Base-by-base conservation (phyloP, 2,888 invertebrate genomes). In the Troides oblongomaculatus region DNA sequence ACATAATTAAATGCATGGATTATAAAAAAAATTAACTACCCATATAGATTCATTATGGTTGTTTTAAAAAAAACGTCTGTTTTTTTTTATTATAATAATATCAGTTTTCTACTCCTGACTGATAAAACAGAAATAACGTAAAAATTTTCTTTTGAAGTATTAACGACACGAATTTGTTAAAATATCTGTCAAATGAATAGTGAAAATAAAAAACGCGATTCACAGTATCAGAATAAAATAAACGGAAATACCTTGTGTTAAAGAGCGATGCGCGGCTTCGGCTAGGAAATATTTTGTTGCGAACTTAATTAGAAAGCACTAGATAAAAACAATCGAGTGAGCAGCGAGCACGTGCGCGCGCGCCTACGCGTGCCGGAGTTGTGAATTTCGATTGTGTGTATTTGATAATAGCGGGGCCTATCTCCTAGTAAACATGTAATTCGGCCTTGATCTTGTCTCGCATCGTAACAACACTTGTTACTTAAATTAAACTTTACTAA, bases 361-460 rank as follows among this genome's bases (percentile, higher is more conserved):
- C 62, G 64, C 74, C 68, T 69, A 74, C 71, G 67, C 62, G 65
- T 67, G 72, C 74, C 74, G 66, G 77, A 76, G 77, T 75, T 74
- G 62, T 74, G 62, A 70, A 69, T 57, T 63, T 69, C 64, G 70
- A 72, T 59, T 66, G 69, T 64, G 72, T 74, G 72, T 74, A 70
- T 73, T 30, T 71, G 74, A 70, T 71, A 75, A 69, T 72, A 72
- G 68, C 69, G 62, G 62, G 62, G 72, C 66, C 72, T 75, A 74
- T 74, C 74, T 73, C 74, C 69, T 59, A 68, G 59, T 70, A 74
- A 58, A 71, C 68, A 72, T 72, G 68, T 62, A 72, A 72, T 73
- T 66, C 73, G 74, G 72, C 76, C 76, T 75, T 74, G 75, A 73
- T 74, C 75, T 73, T 75, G 71, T 53, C 65, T 62, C 39, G 65